Evolutionary conservation across 2,113 vertebrate genomes (phyloP).

Genomic region (Chaetops frenatus): DNA sequence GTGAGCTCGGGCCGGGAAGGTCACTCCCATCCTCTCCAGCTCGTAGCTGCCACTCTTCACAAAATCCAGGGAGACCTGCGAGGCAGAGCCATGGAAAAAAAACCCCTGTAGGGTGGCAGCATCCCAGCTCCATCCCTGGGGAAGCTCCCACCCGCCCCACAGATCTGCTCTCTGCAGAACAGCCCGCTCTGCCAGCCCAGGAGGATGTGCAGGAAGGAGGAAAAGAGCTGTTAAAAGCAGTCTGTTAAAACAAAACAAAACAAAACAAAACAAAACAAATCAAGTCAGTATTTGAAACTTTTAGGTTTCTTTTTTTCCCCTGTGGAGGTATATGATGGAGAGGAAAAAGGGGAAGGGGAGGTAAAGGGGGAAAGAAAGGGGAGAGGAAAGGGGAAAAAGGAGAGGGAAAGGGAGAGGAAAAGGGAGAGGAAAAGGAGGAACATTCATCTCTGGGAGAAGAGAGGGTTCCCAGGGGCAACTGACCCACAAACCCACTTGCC

Average conservation of each 20-base stretch:
- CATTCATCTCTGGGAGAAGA: neutral
- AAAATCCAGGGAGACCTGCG: conserved; percentile 84
- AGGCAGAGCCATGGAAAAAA: neutral
- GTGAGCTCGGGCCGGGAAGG: conserved; percentile 82
- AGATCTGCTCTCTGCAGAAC: neutral
- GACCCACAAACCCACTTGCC: neutral
- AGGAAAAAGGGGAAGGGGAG: neutral
- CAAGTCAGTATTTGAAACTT: neutral
- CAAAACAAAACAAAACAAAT: neutral
- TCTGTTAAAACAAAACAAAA: neutral
- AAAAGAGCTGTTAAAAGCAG: neutral
- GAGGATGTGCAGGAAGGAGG: neutral
- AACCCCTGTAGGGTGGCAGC: rapidly evolving
- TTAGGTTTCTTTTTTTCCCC: neutral
- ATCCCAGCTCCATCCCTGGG: neutral
- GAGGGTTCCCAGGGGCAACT: neutral
- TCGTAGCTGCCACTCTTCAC: conserved; percentile 82
- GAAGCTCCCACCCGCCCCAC: neutral
- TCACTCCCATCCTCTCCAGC: conserved; percentile 89
- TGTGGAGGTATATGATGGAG: too few species aligned
- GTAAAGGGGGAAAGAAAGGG: too few species aligned
- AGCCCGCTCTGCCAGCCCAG: neutral
- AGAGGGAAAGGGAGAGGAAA: too few species aligned
- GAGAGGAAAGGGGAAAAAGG: neutral
- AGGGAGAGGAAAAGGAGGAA: neutral